phyloP scores from a whole-genome alignment of 2,888 invertebrate genomes.

The Drosophila paramelanica region DNA sequence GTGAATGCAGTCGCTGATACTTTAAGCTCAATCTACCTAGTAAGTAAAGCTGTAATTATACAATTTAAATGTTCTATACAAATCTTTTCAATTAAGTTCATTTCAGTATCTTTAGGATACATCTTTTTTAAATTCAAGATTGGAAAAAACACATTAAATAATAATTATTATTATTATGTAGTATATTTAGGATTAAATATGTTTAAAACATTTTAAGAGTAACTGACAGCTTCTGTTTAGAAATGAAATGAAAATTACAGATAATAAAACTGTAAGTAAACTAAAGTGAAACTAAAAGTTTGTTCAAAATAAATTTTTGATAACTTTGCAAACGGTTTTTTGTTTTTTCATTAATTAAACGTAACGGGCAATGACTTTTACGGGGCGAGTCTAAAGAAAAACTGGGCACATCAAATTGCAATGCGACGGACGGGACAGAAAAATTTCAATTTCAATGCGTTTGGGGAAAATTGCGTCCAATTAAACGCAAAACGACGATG shows the following conservation, averaged over 20 bases:
- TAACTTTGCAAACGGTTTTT: too few species aligned
- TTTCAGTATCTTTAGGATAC: too few species aligned
- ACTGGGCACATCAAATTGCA: constrained; percentile 18
- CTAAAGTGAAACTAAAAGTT: not conserved
- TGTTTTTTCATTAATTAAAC: constrained; percentile 53
- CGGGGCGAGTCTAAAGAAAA: constrained; percentile 12
- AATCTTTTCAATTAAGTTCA: too few species aligned
- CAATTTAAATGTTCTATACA: too few species aligned
- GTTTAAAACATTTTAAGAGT: too few species aligned
- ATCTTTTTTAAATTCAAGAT: too few species aligned
- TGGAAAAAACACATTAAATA: too few species aligned
- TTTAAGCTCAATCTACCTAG: not conserved
- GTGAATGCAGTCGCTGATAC: not conserved
- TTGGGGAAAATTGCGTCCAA: constrained; percentile 47
- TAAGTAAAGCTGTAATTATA: not conserved
- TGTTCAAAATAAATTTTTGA: not conserved
- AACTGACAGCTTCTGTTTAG: too few species aligned
- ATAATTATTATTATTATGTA: too few species aligned
- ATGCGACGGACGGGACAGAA: not conserved
- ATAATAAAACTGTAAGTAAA: not conserved
- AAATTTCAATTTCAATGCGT: constrained; percentile 9
- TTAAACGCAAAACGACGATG: constrained; percentile 39
- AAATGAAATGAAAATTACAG: too few species aligned
- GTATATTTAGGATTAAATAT: too few species aligned
- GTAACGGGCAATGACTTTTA: constrained; percentile 56